These are phyloP conservation scores for Tetrao urogallus DNA, from an alignment of 2,113 vertebrate species.

Conservation along the genomic window DNA sequence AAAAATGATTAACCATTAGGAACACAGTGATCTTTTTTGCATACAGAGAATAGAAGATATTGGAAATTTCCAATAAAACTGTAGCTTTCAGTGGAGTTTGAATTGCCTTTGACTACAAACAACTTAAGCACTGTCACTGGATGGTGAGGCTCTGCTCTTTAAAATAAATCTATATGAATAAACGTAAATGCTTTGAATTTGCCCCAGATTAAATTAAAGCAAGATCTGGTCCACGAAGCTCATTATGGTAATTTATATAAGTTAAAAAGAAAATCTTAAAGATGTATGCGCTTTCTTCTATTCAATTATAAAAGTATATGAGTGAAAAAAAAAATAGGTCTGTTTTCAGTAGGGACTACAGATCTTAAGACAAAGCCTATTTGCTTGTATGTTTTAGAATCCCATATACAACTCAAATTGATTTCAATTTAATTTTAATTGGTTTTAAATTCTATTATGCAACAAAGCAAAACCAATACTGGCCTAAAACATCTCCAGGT, in stretches of 20 bases:
- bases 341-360: neutral
- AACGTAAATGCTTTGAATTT: conserved; percentile 26
- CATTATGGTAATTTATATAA: neutral
- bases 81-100: neutral
- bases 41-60: neutral
- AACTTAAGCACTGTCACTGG: neutral
- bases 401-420: neutral
- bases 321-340: neutral
- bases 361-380: neutral
- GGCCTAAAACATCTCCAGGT: neutral
- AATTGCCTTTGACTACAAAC: neutral
- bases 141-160: neutral
- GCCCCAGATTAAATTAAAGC: neutral
- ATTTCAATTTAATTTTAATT: conserved; percentile 33
- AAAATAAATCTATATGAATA: neutral
- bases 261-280: conserved; percentile 7
- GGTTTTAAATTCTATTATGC: conserved; percentile 1
- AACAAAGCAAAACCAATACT: neutral
- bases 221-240: neutral
- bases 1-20: neutral
- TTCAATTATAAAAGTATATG: neutral
- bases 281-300: neutral
- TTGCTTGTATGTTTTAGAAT: neutral
- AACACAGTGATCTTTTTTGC: conserved; percentile 13
- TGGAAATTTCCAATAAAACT: conserved; percentile 1